Base-by-base conservation (phyloP, 2,888 invertebrate species). In the Rhynchonema sp. region DNA sequence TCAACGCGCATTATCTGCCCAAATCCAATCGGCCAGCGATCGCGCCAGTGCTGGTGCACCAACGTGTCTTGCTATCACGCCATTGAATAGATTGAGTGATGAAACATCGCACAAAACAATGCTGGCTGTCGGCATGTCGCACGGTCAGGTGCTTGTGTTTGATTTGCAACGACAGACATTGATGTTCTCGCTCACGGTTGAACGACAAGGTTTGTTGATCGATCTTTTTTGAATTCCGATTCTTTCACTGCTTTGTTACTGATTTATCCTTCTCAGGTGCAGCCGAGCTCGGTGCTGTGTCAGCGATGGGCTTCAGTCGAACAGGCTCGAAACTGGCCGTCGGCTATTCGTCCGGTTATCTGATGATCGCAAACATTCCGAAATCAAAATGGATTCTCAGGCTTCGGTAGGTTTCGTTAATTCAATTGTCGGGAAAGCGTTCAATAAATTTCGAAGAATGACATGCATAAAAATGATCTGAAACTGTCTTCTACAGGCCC, bases 241-340 rank as follows among this genome's bases (percentile, higher is more conserved):
- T n/a, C n/a, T n/a, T n/a, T n/a, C n/a, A n/a, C n/a, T n/a, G n/a
- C n/a, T n/a, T n/a, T n/a, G n/a, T n/a, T n/a, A n/a, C n/a, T n/a
- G n/a, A n/a, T n/a, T n/a, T n/a, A n/a, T n/a, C n/a, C n/a, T n/a
- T n/a, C 86, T 79, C 25, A 86, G 85, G 74, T 87, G 86, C 58
- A 85, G 73, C 38, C 9, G 38, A 38, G 9, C 38, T 38, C 13
- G 38, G 38, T 38, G 38, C 38, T 20, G 38, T 38, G 38, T 38
- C 38, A 13, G 9, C 38, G 38, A 38, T 38, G 38, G 38, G 13
- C 9, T 38, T 38, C 38, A 38, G 20, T 38, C 38, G 13, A 38
- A 13, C 38, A 20, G 38, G 38, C 20, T 13, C 13, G 9, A 9
- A 20, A 38, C 38, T 38, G 13, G 38, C 38, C 38, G 38, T 38